Conservation (phyloP, 2,888 invertebrate genomes). For the Philereme transversata region DNA sequence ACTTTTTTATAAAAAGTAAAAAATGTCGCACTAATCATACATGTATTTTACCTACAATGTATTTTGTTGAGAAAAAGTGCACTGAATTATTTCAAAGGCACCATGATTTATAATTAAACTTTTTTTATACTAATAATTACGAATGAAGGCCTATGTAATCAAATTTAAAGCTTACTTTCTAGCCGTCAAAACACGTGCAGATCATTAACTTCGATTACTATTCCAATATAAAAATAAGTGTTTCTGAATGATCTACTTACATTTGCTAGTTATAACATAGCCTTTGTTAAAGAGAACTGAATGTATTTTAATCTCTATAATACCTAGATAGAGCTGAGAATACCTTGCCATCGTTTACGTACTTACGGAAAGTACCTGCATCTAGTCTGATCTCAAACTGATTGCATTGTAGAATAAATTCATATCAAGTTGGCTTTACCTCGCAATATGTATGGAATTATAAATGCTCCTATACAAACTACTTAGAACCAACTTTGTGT, state of each 20-base stretch:
- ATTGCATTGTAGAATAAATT: constrained; percentile 4
- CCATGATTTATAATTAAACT: not conserved
- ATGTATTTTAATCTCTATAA: not conserved
- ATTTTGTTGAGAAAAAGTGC: no score
- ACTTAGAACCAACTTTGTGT: no score
- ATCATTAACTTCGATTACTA: constrained; percentile 2
- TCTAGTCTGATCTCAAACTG: constrained; percentile 34
- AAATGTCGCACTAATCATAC: no score
- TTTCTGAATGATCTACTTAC: not conserved
- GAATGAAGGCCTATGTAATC: not conserved
- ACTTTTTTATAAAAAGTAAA: no score
- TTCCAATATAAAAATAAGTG: constrained; percentile 8
- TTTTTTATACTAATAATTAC: not conserved
- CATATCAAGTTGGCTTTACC: no score
- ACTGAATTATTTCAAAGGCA: not conserved
- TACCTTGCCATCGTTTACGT: constrained; percentile 8
- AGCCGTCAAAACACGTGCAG: no score
- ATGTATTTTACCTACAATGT: no score
- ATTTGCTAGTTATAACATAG: not conserved
- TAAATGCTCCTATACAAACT: no score
- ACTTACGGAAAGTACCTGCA: constrained; percentile 25
- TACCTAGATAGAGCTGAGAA: not conserved
- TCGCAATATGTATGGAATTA: no score
- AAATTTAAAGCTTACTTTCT: not conserved
- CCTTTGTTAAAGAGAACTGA: not conserved